These are phyloP conservation scores for Anoplius nigerrimus DNA, from an alignment of 2,888 invertebrate genomes.

Conservation along the genomic window DNA sequence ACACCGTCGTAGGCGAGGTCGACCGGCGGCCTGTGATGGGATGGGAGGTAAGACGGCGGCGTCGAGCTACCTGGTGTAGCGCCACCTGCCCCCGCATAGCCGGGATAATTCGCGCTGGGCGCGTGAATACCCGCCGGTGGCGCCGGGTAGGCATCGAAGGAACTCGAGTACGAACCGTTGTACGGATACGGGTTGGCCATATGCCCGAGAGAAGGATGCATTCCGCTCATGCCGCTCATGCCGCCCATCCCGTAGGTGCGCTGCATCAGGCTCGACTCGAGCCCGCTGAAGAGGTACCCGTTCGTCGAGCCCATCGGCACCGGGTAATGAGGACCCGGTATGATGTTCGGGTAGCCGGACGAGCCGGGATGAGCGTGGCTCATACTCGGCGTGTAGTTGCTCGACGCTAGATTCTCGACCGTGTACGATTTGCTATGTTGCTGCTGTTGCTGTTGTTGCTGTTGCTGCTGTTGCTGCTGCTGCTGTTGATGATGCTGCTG, in stretches of 20 bases:
- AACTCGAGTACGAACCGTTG: constrained; percentile 71
- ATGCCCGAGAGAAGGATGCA: constrained; percentile 65
- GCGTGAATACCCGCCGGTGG: constrained; percentile 80
- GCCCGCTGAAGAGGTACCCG: constrained; percentile 70
- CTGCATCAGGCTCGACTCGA: constrained; percentile 72
- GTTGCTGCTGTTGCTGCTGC: constrained; percentile 59
- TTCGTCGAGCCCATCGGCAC: constrained; percentile 72
- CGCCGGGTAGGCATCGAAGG: constrained; percentile 74
- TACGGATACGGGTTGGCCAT: constrained; percentile 69
- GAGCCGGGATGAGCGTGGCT: constrained; percentile 61
- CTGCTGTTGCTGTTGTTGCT: constrained; percentile 62
- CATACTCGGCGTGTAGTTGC: constrained; percentile 73
- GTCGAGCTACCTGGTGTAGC: constrained; percentile 63
- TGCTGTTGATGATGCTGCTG: constrained; percentile 57
- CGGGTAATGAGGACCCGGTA: constrained; percentile 74
- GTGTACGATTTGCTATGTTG: constrained; percentile 74
- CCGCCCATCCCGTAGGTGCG: constrained; percentile 70
- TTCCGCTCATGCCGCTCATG: constrained; percentile 68
- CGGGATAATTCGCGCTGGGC: constrained; percentile 83
- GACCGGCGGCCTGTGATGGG: constrained; percentile 71
- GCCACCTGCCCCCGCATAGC: constrained; percentile 63
- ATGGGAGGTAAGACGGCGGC: constrained; percentile 70
- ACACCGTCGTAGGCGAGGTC: constrained; percentile 73
- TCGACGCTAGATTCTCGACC: constrained; percentile 74
- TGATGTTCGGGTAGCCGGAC: constrained; percentile 71